A percentile compares a stretch with the other conserved stretches of the same genome.
Evolutionary conservation across 1,140 invertebrate genomes (phyloP).

Genomic region (Onthophagus taurus): DNA sequence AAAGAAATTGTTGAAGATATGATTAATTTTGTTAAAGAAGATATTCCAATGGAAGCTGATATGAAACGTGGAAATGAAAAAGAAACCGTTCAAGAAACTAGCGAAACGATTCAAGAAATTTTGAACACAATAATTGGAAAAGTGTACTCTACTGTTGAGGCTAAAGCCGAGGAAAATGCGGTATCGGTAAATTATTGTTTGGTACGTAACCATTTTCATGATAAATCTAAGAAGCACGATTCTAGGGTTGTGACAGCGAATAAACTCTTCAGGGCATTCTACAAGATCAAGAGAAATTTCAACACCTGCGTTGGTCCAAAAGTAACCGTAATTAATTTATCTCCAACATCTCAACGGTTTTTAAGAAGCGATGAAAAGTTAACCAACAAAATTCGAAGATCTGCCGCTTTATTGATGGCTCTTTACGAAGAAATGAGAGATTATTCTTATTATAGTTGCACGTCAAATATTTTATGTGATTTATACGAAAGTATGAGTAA

Average conservation of each 20-base stretch:
- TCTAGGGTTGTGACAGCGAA: not conserved
- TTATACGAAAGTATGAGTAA: conserved; percentile 10
- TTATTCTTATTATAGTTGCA: conserved; percentile 11
- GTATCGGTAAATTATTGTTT: conserved; percentile 4
- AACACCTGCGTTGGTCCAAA: conserved; percentile 1
- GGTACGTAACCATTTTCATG: not conserved
- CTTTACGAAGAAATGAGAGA: conserved; percentile 11
- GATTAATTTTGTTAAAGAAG: not conserved
- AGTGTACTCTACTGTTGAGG: too few relatives aligned
- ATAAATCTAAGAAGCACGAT: not conserved
- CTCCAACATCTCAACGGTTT: not conserved
- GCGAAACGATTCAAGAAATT: too few relatives aligned
- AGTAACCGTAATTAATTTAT: conserved; percentile 9
- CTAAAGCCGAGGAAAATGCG: not conserved
- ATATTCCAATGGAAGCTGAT: too few relatives aligned
- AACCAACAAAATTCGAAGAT: conserved; percentile 1
- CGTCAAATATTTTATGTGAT: conserved; percentile 8
- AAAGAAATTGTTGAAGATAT: not conserved
- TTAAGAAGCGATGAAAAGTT: not conserved
- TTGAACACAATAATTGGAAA: too few relatives aligned
- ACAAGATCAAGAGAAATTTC: not conserved
- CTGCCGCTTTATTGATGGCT: conserved; percentile 7
- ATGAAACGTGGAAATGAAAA: too few relatives aligned
- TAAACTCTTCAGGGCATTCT: too few relatives aligned
- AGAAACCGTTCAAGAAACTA: too few relatives aligned